Conservation (phyloP, 1,140 invertebrate species). For the Aphaenogaster floridana region DNA sequence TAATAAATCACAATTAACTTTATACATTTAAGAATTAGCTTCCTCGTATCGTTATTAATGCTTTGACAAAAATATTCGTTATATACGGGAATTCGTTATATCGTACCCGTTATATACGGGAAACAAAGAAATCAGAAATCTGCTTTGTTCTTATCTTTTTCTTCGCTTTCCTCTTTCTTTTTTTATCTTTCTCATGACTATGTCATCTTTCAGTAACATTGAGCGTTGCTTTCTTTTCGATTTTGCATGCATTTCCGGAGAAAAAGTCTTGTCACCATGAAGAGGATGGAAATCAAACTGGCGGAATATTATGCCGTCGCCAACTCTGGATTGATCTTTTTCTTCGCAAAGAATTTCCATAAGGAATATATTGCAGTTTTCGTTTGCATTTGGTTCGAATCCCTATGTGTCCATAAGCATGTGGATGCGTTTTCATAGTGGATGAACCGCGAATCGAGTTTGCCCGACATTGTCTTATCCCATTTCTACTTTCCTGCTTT, state of each 20-base stretch:
- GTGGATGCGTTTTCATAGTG: slow-evolving; percentile 33
- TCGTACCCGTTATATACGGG: neutral
- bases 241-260: neutral
- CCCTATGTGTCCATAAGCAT: neutral
- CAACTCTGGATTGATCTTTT: slow-evolving; percentile 35
- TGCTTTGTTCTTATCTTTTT: neutral
- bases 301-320: slow-evolving; percentile 30
- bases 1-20: neutral
- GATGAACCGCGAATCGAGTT: neutral
- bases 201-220: neutral
- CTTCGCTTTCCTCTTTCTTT: neutral
- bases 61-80: neutral
- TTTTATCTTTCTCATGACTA: neutral
- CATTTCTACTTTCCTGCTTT: neutral
- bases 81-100: neutral
- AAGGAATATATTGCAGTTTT: slow-evolving; percentile 42
- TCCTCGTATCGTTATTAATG: neutral
- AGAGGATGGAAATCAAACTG: slow-evolving; percentile 22
- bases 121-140: neutral
- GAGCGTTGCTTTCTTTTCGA: neutral
- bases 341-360: slow-evolving; percentile 36
- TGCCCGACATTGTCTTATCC: neutral
- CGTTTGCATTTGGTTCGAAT: slow-evolving; percentile 32
- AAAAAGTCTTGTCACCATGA: neutral
- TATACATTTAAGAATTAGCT: neutral